Conservation (phyloP, 2,113 vertebrate species). For the Forbesichthys papilliferus region DNA sequence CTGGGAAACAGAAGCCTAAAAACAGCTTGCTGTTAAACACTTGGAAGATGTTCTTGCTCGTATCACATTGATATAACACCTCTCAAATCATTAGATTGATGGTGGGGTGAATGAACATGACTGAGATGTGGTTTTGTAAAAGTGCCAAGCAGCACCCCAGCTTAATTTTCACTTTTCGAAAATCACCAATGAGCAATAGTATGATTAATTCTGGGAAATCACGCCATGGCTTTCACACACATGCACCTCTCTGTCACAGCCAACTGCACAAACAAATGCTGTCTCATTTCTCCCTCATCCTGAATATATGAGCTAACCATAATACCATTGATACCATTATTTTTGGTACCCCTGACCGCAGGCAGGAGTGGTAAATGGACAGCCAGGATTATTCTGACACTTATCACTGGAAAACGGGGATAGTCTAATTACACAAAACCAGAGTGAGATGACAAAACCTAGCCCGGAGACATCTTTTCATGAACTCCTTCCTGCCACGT, state of each 20-base stretch:
- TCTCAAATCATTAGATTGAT: slow-evolving; percentile 9
- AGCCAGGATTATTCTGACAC: slow-evolving; percentile 56
- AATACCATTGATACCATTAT: slow-evolving; percentile 49
- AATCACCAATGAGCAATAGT: slow-evolving; percentile 62
- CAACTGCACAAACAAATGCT: slow-evolving; percentile 44
- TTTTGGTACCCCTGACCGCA: slow-evolving; percentile 50
- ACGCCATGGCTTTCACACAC: slow-evolving; percentile 58
- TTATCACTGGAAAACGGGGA: slow-evolving; percentile 59
- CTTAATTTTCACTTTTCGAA: slow-evolving; percentile 47
- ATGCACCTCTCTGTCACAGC: slow-evolving; percentile 25
- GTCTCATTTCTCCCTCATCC: slow-evolving; percentile 34
- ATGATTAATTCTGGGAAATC: slow-evolving; percentile 50
- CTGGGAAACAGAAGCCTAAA: slow-evolving; percentile 40
- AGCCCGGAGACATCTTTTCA: slow-evolving; percentile 63
- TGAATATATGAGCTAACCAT: slow-evolving; percentile 27
- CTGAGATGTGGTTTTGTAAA: slow-evolving; percentile 62
- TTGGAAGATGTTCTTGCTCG: slow-evolving; percentile 18
- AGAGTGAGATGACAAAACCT: slow-evolving; percentile 67
- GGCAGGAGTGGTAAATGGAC: slow-evolving; percentile 49
- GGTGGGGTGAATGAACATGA: slow-evolving; percentile 41
- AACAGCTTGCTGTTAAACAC: slow-evolving; percentile 28
- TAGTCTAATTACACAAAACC: slow-evolving; percentile 66
- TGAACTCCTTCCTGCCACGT: slow-evolving; percentile 71
- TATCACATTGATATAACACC: slow-evolving; percentile 6
- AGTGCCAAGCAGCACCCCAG: slow-evolving; percentile 50